phyloP scores from a whole-genome alignment of 1,140 invertebrate genomes.

The Pseudomyrmex concolor region DNA sequence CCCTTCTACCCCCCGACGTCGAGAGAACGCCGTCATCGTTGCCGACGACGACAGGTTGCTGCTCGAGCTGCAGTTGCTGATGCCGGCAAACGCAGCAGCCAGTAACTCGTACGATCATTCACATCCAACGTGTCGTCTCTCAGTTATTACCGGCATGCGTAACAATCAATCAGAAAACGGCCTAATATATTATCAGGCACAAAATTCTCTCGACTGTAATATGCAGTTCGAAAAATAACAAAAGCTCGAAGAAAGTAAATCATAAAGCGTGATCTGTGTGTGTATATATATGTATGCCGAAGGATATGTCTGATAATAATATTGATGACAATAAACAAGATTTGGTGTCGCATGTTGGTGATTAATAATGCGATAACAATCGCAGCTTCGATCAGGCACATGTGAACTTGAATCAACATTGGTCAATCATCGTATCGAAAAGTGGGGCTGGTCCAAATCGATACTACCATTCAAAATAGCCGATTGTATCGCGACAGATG shows the following conservation, averaged over 20 bases:
- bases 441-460: slow-evolving; percentile 27
- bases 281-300: too few relatives aligned
- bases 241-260: not conserved
- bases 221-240: not conserved
- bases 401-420: slow-evolving; percentile 9
- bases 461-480: slow-evolving; percentile 46
- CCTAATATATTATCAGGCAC: not conserved
- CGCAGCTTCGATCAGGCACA: not conserved
- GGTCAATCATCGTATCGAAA: slow-evolving; percentile 30
- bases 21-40: slow-evolving; percentile 67
- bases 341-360: not conserved
- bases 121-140: too few relatives aligned
- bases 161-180: not conserved
- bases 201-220: not conserved
- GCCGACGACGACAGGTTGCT: slow-evolving; percentile 71
- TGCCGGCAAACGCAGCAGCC: not conserved
- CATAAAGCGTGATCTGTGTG: not conserved
- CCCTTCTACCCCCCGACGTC: slow-evolving; percentile 62
- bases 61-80: slow-evolving; percentile 32
- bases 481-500: slow-evolving; percentile 31
- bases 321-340: not conserved
- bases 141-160: not conserved
- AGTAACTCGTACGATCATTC: not conserved
- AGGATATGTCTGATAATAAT: slow-evolving; percentile 1
- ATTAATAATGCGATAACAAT: slow-evolving; percentile 17